A percentile compares a stretch with the other conserved stretches of the same genome.
Evolutionary conservation across 2,113 vertebrate genomes (phyloP).

Genomic region (Sylvietta virens): DNA sequence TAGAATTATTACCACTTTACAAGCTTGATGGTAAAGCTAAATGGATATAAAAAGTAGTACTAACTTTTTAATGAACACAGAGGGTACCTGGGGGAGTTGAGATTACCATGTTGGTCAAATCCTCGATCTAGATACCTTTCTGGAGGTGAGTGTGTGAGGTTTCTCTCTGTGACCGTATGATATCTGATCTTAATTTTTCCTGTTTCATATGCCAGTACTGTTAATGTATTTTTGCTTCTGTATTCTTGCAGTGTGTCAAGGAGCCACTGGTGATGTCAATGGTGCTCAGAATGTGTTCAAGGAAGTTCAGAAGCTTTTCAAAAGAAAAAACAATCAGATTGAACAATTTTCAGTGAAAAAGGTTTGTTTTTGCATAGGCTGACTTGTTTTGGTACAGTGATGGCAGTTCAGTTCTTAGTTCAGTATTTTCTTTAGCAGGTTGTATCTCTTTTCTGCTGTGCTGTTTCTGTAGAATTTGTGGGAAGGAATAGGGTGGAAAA

Average conservation of each 20-base stretch:
- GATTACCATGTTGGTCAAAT: background rate
- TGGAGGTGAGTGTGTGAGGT: background rate
- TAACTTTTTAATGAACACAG: background rate
- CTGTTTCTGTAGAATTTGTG: background rate
- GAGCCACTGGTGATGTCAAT: constrained; percentile 87
- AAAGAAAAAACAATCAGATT: constrained; percentile 98
- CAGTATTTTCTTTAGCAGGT: background rate
- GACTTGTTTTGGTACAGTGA: background rate
- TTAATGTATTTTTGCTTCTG: background rate
- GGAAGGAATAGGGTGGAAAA: background rate
- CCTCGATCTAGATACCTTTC: background rate
- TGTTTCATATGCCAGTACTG: background rate
- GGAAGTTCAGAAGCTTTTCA: constrained; percentile 97
- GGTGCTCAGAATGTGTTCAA: constrained; percentile 88
- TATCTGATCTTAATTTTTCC: background rate
- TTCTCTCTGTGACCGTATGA: background rate
- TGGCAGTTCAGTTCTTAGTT: background rate
- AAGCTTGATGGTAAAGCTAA: background rate
- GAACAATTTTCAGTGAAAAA: constrained; percentile 97
- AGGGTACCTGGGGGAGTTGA: background rate
- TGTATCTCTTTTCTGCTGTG: background rate
- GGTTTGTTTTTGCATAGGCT: constrained; percentile 67
- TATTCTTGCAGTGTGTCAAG: constrained; percentile 86
- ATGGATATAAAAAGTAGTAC: background rate
- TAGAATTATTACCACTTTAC: background rate